Conservation (phyloP, 2,797 vertebrate species). For the Heterohyrax brucei region DNA sequence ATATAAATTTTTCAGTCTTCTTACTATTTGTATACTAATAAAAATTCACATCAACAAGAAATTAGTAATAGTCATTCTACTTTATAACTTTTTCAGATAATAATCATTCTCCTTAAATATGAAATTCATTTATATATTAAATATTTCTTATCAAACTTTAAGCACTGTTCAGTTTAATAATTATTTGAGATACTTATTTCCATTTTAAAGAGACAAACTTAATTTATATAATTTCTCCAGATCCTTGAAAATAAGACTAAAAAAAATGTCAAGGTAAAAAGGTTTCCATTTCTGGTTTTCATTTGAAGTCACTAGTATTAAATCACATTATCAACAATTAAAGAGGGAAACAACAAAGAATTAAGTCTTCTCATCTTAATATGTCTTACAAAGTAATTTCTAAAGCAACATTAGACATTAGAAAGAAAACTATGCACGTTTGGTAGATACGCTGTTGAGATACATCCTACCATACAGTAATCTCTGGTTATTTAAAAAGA, state of each 20-base stretch:
- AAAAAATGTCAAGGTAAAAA: not conserved
- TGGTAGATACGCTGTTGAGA: slow-evolving; percentile 27
- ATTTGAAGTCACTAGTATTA: slow-evolving; percentile 62
- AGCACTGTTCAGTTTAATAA: slow-evolving; percentile 13
- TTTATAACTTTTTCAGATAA: slow-evolving; percentile 36
- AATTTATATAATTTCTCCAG: slow-evolving; percentile 43
- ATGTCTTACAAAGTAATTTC: slow-evolving; percentile 4
- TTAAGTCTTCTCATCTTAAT: slow-evolving; percentile 45
- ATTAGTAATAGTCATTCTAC: not conserved
- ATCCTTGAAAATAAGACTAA: slow-evolving; percentile 29
- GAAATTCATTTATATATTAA: slow-evolving; percentile 4
- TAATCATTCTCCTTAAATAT: not conserved
- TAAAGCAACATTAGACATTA: slow-evolving; percentile 55
- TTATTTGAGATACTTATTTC: slow-evolving; percentile 54
- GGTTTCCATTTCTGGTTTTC: slow-evolving; percentile 21
- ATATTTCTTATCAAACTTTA: slow-evolving; percentile 50
- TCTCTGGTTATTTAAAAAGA: slow-evolving; percentile 41
- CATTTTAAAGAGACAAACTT: not conserved
- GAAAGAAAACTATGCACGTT: not conserved
- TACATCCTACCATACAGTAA: not conserved
- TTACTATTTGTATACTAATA: slow-evolving; percentile 7
- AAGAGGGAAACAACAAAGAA: not conserved
- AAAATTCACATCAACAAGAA: slow-evolving; percentile 38
- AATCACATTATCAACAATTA: slow-evolving; percentile 32
- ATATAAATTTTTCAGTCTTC: not conserved